Percentiles rank a stretch among this genome's conserved stretches.
These are phyloP conservation scores for Myotis lucifugus DNA, from an alignment of 2,113 vertebrate genomes.

Conservation along the genomic window DNA sequence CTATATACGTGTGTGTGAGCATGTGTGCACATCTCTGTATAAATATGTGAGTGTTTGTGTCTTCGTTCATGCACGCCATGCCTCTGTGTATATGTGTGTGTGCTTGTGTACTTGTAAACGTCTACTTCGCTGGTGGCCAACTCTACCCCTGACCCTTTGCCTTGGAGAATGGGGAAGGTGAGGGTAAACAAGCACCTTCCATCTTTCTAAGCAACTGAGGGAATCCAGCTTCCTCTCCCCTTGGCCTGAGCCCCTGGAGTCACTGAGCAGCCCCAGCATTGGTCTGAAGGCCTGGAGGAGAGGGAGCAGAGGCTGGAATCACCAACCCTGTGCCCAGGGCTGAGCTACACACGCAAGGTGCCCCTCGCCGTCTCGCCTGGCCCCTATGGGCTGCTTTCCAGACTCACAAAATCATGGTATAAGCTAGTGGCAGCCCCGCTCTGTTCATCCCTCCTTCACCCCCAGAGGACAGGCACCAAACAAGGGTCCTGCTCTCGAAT, in stretches of 20 bases:
- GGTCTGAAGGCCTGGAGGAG: background rate
- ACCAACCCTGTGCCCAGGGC: background rate
- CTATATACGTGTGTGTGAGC: background rate
- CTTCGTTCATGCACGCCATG: background rate
- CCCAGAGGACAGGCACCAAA: background rate
- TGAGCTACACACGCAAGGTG: background rate
- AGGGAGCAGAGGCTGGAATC: background rate
- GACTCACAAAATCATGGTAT: background rate
- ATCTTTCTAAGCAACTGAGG: background rate
- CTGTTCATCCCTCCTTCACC: background rate
- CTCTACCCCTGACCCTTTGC: background rate
- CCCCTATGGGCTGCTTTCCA: background rate
- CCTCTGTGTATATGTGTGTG: background rate
- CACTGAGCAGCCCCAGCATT: background rate
- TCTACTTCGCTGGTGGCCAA: background rate
- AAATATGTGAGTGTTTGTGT: background rate
- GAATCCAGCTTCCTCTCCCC: background rate
- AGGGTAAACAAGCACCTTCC: background rate
- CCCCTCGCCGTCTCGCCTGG: background rate
- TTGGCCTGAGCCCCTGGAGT: background rate
- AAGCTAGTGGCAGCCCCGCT: background rate
- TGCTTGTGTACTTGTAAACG: background rate
- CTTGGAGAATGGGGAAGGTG: background rate
- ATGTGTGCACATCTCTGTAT: background rate
- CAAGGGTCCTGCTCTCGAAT: background rate